Conservation (phyloP, 2,888 invertebrate genomes). For the Chrysopilus asiliformis region DNA sequence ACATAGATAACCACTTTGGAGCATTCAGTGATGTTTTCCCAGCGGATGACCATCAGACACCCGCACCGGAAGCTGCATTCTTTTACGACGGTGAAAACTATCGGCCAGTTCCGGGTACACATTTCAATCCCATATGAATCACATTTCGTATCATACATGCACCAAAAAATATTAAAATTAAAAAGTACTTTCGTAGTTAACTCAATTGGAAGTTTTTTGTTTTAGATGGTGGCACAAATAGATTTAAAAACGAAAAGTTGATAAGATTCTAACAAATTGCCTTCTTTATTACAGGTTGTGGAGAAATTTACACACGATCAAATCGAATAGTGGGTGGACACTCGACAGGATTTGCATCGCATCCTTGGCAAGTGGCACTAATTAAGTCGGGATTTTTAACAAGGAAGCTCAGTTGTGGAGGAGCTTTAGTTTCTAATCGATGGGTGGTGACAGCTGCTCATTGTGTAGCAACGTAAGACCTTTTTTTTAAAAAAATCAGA, state of each 20-base stretch:
- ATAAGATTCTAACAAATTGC: slow-evolving; percentile 6
- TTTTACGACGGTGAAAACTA: slow-evolving; percentile 20
- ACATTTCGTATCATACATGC: slow-evolving; percentile 2
- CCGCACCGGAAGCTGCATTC: no score
- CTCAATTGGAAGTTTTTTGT: no score
- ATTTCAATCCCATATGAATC: slow-evolving; percentile 5
- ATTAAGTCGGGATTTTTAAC: slow-evolving; percentile 83
- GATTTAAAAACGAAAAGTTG: not conserved
- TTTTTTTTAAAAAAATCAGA: not conserved
- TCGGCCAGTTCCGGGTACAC: slow-evolving; percentile 35
- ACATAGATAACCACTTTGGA: slow-evolving; percentile 31
- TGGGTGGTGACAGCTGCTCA: slow-evolving; percentile 91
- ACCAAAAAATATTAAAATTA: no score
- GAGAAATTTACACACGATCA: slow-evolving; percentile 73
- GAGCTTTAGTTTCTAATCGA: slow-evolving; percentile 74
- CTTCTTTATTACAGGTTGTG: slow-evolving; percentile 58
- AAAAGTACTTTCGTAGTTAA: no score
- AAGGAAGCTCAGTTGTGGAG: slow-evolving; percentile 83
- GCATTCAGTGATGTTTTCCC: slow-evolving; percentile 12
- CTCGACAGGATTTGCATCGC: slow-evolving; percentile 77
- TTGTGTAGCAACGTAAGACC: slow-evolving; percentile 77
- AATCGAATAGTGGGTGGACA: slow-evolving; percentile 88
- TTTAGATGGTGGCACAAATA: not conserved
- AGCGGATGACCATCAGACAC: slow-evolving; percentile 20
- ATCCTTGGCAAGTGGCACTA: slow-evolving; percentile 89